Evolutionary conservation across 2,888 invertebrate species (phyloP).

Genomic region (Oscheius sp.): DNA sequence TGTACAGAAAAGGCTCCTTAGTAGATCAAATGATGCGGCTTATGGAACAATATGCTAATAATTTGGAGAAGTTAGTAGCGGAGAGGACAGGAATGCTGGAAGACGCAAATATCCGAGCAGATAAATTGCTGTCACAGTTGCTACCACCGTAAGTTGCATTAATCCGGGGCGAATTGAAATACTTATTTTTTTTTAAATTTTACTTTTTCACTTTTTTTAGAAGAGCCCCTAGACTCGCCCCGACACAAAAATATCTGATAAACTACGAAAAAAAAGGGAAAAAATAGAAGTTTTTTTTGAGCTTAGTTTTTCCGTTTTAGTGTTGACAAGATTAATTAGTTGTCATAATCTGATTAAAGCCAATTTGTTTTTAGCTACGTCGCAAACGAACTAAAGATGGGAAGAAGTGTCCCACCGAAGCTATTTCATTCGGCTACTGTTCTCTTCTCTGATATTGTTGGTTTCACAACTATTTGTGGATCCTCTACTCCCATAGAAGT

Average conservation of each 20-base stretch:
- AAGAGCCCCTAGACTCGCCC: too few relatives aligned
- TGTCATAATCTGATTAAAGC: too few relatives aligned
- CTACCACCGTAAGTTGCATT: conserved; percentile 53
- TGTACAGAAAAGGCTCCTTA: conserved; percentile 52
- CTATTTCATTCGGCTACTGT: conserved; percentile 61
- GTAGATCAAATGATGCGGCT: conserved; percentile 69
- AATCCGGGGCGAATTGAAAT: too few relatives aligned
- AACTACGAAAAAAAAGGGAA: too few relatives aligned
- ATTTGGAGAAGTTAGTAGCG: conserved; percentile 67
- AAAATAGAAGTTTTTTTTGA: too few relatives aligned
- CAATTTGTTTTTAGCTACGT: conserved; percentile 54
- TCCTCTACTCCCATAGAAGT: conserved; percentile 66
- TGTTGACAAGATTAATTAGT: too few relatives aligned
- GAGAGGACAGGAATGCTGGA: conserved; percentile 70
- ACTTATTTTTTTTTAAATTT: too few relatives aligned
- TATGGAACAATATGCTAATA: conserved; percentile 67
- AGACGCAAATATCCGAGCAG: conserved; percentile 67
- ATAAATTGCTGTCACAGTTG: conserved; percentile 64
- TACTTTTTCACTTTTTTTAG: too few relatives aligned
- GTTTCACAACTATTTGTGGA: conserved; percentile 67
- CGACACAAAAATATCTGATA: too few relatives aligned
- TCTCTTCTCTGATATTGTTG: conserved; percentile 58
- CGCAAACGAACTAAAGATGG: conserved; percentile 65
- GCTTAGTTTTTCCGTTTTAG: too few relatives aligned
- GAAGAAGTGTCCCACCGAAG: conserved; percentile 64